Evolutionary conservation across 2,113 vertebrate genomes (phyloP).

Genomic region (Pipa parva): DNA sequence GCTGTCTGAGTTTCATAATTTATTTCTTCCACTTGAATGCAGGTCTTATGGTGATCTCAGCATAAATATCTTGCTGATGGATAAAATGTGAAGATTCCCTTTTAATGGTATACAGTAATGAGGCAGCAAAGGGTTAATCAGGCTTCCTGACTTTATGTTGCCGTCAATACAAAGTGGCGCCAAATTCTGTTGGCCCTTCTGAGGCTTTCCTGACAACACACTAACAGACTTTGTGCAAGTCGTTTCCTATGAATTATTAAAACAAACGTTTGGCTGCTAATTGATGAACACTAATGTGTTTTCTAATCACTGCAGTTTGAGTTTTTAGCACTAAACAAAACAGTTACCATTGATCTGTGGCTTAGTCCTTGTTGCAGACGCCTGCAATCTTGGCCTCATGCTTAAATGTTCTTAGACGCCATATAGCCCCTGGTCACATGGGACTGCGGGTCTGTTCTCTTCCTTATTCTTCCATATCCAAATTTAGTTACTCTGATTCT

Average conservation of each 20-base stretch:
- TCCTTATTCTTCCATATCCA: conserved; percentile 46
- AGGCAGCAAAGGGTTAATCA: conserved; percentile 79
- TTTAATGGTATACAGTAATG: neutral
- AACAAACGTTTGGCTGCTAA: conserved; percentile 91
- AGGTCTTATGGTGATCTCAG: too few relatives aligned
- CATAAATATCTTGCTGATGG: too few relatives aligned
- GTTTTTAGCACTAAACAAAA: conserved; percentile 97
- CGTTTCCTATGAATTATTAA: conserved; percentile 97
- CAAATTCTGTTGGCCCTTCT: conserved; percentile 83
- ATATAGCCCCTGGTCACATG: conserved; percentile 40
- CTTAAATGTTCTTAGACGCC: conserved; percentile 38
- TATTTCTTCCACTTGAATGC: too few relatives aligned
- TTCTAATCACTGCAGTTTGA: conserved; percentile 99
- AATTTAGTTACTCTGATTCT: conserved; percentile 52
- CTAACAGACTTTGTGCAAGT: conserved; percentile 86
- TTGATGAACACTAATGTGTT: conserved; percentile 98
- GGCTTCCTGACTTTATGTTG: conserved; percentile 85
- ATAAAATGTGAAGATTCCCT: too few relatives aligned
- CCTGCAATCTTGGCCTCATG: conserved; percentile 43
- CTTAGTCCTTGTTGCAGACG: conserved; percentile 65
- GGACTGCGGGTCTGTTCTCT: conserved; percentile 39
- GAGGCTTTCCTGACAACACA: conserved; percentile 81
- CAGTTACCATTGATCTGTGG: conserved; percentile 87
- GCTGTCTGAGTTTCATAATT: too few relatives aligned
- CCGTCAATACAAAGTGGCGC: conserved; percentile 90